Evolutionary conservation across 2,797 vertebrate genomes (phyloP).

Genomic region (Petrocephalus schoutedeni): DNA sequence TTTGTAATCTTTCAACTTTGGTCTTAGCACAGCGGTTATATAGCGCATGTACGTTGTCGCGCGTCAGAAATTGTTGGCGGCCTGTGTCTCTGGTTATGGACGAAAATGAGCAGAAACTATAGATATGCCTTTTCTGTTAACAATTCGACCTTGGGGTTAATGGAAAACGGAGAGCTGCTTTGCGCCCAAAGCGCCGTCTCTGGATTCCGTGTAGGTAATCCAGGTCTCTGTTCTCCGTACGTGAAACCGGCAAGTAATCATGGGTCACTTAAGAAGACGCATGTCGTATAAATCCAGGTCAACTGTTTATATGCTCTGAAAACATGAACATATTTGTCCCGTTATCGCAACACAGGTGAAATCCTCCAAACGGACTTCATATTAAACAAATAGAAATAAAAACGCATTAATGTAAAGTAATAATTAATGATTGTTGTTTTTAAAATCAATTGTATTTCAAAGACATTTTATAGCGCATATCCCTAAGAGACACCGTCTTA

Average conservation of each 20-base stretch:
- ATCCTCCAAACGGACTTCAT: background rate
- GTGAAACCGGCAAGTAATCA: background rate
- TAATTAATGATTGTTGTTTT: background rate
- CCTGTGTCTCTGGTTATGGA: background rate
- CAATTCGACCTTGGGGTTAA: background rate
- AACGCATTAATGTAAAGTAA: background rate
- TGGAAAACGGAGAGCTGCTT: background rate
- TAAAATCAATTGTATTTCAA: background rate
- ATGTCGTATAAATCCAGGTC: background rate
- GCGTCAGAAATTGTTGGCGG: background rate
- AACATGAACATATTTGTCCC: background rate
- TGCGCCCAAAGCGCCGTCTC: background rate
- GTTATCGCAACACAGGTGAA: background rate
- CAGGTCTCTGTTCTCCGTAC: background rate
- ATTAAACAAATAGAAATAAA: background rate
- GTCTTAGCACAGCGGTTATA: background rate
- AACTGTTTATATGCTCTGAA: background rate
- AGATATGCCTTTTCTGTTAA: background rate
- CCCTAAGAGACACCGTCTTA: background rate
- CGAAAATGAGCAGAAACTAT: background rate
- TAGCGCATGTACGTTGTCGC: background rate
- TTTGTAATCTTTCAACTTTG: background rate
- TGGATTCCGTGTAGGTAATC: background rate
- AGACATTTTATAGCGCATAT: background rate
- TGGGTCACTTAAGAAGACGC: background rate